Conservation (phyloP, 1,140 invertebrate species). For the honey bee (Apis mellifera) region Amel_HAv3.1 CM009942.2:9252001-9252500, state of each 20-base stretch:
- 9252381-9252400: conserved; percentile 86
- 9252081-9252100: not conserved
- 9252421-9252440: conserved; percentile 92
- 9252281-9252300: conserved; percentile 96
- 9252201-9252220: conserved; percentile 93
- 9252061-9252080: too few relatives aligned
- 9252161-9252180: conserved; percentile 98
- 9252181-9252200: conserved; percentile 98
- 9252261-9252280: conserved; percentile 93
- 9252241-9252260: conserved; percentile 89
- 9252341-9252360: conserved; percentile 96
- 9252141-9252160: conserved; percentile 94
- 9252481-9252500: conserved; percentile 93
- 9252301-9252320: conserved; percentile 96
- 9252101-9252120: not conserved
- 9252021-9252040: too few relatives aligned
- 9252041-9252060: too few relatives aligned
- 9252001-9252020: not conserved
- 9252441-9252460: conserved; percentile 95
- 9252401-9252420: conserved; percentile 91
- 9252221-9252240: conserved; percentile 94
- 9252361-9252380: conserved; percentile 94
- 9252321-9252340: conserved; percentile 93
- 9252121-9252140: conserved; percentile 91
- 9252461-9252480: conserved; percentile 94